A percentile compares a stretch with the other conserved stretches of the same genome.
Conservation (phyloP, 2,797 vertebrate species). For the Apogon talboti region DNA sequence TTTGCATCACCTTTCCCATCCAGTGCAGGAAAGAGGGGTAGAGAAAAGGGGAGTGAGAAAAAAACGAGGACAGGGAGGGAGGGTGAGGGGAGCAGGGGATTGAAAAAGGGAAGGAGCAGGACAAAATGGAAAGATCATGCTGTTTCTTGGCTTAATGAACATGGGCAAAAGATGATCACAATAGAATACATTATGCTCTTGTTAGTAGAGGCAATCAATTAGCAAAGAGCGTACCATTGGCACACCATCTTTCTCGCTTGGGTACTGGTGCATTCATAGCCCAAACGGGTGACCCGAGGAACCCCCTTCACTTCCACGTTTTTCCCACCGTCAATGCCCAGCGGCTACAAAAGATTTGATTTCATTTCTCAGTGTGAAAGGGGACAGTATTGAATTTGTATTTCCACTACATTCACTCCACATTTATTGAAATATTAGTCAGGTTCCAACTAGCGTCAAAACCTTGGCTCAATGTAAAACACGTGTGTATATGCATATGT, state of each 20-base stretch:
- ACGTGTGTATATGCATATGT: conserved; percentile 11
- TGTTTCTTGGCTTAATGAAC: conserved; percentile 87
- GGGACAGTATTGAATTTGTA: conserved; percentile 51
- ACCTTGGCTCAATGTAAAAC: conserved; percentile 25
- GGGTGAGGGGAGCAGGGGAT: conserved; percentile 30
- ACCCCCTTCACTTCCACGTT: conserved; percentile 32
- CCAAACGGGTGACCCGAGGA: conserved; percentile 50
- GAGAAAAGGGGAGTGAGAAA: conserved; percentile 14
- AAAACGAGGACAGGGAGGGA: conserved; percentile 40
- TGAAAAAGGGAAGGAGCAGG: conserved; percentile 43
- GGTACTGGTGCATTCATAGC: conserved; percentile 57
- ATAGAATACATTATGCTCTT: conserved; percentile 87
- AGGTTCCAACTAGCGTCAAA: conserved; percentile 34
- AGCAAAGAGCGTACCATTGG: conserved; percentile 66
- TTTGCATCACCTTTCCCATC: conserved; percentile 87
- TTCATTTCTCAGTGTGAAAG: conserved; percentile 53
- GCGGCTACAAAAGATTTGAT: conserved; percentile 65
- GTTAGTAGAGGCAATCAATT: conserved; percentile 85
- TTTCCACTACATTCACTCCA: conserved; percentile 54
- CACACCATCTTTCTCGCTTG: conserved; percentile 53
- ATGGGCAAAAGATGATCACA: conserved; percentile 84
- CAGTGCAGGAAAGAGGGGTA: conserved; percentile 44
- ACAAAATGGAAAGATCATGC: conserved; percentile 72
- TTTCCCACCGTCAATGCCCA: conserved; percentile 73
- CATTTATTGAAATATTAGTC: conserved; percentile 56